Conservation (phyloP, 2,888 invertebrate genomes). For the Neria commutata region DNA sequence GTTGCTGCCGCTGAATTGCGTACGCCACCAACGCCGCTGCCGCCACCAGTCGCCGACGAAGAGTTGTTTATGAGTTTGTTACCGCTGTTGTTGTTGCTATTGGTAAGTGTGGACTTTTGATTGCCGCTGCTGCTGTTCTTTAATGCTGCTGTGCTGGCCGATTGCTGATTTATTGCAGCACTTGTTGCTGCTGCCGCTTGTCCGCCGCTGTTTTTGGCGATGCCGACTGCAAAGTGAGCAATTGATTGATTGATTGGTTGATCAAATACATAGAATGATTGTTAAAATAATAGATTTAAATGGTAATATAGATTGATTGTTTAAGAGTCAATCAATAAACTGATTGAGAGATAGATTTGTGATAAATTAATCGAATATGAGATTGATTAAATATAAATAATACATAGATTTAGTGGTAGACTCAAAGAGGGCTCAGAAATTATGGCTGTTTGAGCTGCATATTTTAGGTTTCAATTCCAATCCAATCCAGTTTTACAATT, state of each 20-base stretch:
- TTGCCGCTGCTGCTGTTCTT: conserved; percentile 34
- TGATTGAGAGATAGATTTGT: too few relatives aligned
- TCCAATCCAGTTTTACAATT: too few relatives aligned
- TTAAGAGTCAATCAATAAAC: too few relatives aligned
- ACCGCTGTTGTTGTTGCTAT: conserved; percentile 34
- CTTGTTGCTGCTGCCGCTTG: conserved; percentile 39
- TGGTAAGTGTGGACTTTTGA: conserved; percentile 30
- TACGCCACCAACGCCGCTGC: conserved; percentile 10
- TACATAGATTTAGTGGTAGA: too few relatives aligned
- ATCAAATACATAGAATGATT: neutral
- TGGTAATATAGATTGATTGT: too few relatives aligned
- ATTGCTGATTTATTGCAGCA: conserved; percentile 30
- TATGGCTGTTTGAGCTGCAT: too few relatives aligned
- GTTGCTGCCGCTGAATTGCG: conserved; percentile 32
- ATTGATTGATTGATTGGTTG: neutral
- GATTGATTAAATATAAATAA: too few relatives aligned
- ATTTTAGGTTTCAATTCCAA: too few relatives aligned
- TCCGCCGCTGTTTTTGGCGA: conserved; percentile 30
- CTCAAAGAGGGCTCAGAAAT: too few relatives aligned
- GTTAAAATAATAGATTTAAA: too few relatives aligned
- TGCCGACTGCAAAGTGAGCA: conserved; percentile 28
- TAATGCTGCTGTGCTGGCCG: conserved; percentile 17
- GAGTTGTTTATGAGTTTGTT: conserved; percentile 50
- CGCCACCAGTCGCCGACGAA: conserved; percentile 17
- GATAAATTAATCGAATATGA: too few relatives aligned